Base-by-base conservation (phyloP, 1,140 invertebrate genomes). In the Drosophila hydei region DNA sequence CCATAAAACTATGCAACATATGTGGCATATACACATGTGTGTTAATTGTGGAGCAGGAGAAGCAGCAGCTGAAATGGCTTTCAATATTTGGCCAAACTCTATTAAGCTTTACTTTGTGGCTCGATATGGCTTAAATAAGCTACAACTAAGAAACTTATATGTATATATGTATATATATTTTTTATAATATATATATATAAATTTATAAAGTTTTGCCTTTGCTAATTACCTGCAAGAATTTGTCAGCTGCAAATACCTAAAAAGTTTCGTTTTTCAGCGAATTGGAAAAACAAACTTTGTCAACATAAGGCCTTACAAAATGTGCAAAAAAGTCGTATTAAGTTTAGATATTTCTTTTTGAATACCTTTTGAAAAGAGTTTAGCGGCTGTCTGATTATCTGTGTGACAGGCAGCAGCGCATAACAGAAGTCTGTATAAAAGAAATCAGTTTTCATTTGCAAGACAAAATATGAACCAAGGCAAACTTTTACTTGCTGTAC, bases 171-270 rank as follows among this genome's bases (percentile, higher is more conserved):
- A 16, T 18, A 18, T 14, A 30, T 19, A 21, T 11, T 30, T 1
- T 30, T 9, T 30, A 33, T 33, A 27, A 11, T 11, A 33, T 3
- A 30, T 30, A 1, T 33, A 14, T 3, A 25, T 3, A 48, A n/a
- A 8, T 25, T 21, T 25, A 8, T 1, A 19, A 8, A 19, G 4
- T 25, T 52, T 64, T 4, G 18, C 11, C 25, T 18, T 18, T 36
- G 40, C 27, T 36, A 64, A 64, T 64, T 64, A 36, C 40, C 40
- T 27, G n/a, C 50, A 12, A 45, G 40, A 40, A 36, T 55, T 64
- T 55, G 51, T 36, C 51, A 64, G 42, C 62, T 64, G 51, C 18
- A 64, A 64, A n/a, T 27, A 56, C 51, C 56, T 47, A 56, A 12
- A 47, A 56, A 65, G n/a, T 65, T 65, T 40, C 8, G n/a, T 30